Percentiles rank a stretch among this genome's conserved stretches.
Evolutionary conservation across 92 coral and sea anemone genomes (phyloP).

Genomic region (Blastomussa wellsi): DNA sequence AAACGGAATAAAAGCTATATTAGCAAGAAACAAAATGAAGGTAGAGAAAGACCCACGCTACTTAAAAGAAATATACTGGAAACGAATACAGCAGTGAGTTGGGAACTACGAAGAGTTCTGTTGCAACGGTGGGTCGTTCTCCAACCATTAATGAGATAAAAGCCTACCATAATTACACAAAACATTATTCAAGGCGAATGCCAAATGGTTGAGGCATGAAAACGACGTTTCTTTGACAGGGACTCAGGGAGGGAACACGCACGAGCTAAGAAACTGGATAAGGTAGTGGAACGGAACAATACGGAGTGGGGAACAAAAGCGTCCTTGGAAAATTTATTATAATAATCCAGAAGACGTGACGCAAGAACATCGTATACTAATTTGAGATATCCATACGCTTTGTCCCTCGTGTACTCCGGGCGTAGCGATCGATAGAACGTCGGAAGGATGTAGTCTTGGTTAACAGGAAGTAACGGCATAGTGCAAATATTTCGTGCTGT

Average conservation of each 20-base stretch:
- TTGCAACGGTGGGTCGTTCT: neutral
- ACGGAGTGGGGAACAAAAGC: neutral
- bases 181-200: neutral
- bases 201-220: neutral
- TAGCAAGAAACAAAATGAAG: neutral
- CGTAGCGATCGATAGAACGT: neutral
- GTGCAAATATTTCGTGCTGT: neutral
- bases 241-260: neutral
- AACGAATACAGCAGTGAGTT: too few relatives aligned
- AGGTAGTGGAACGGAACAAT: neutral
- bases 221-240: neutral
- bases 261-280: neutral
- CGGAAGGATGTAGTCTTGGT: neutral
- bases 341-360: neutral
- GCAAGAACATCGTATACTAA: slow-evolving; percentile 3
- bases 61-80: too few relatives aligned
- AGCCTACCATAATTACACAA: too few relatives aligned
- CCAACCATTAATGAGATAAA: too few relatives aligned
- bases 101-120: neutral
- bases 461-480: neutral
- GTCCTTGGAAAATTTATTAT: neutral
- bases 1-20: too few relatives aligned
- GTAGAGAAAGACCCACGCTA: neutral
- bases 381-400: neutral
- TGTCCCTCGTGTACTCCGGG: neutral